Percentiles rank a stretch among this genome's conserved stretches.
Conservation (phyloP, 2,797 vertebrate genomes). For the Phyllotis vaccarum region DNA sequence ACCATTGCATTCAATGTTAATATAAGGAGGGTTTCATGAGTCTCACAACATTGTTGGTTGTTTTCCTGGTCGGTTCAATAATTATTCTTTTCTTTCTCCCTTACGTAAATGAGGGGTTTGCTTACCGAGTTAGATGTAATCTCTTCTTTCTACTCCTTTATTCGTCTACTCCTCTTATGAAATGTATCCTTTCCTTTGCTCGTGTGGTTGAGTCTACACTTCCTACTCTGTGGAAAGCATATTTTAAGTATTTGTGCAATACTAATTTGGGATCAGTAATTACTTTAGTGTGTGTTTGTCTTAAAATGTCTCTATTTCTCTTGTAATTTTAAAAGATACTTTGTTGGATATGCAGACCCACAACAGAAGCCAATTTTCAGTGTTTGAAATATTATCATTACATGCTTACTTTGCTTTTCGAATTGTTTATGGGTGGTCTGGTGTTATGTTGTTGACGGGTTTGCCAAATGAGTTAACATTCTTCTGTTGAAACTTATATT, state of each 20-base stretch:
- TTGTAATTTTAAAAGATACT: background rate
- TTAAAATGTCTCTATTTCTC: background rate
- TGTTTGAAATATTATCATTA: background rate
- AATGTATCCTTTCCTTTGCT: background rate
- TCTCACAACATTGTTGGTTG: background rate
- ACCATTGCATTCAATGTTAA: background rate
- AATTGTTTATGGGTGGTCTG: background rate
- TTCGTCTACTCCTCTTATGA: background rate
- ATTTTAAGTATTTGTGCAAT: background rate
- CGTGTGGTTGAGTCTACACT: background rate
- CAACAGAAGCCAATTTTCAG: background rate
- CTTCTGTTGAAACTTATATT: background rate
- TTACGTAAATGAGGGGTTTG: background rate
- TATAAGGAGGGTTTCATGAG: background rate
- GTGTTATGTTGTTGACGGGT: background rate
- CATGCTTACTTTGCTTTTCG: too few species aligned
- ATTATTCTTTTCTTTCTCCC: background rate
- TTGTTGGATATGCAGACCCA: background rate
- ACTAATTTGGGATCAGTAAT: background rate
- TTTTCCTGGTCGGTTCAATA: background rate
- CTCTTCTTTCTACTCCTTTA: background rate
- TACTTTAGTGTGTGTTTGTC: background rate
- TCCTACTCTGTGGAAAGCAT: background rate
- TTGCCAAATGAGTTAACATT: background rate
- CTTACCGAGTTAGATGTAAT: background rate